Evolutionary conservation across 2,113 vertebrate species (phyloP).

Genomic region (Nothobranchius furzeri): DNA sequence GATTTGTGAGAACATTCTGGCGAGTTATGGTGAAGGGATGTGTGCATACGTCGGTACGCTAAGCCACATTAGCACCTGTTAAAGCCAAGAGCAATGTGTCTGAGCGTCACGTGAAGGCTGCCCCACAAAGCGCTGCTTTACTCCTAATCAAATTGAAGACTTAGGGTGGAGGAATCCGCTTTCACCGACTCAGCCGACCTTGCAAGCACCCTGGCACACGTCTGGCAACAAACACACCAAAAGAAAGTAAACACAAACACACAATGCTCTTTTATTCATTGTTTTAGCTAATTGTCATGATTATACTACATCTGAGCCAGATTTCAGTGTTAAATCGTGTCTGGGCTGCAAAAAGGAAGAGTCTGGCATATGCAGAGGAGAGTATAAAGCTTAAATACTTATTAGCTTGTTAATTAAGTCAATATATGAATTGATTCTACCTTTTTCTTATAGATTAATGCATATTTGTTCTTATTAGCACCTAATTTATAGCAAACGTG

Average conservation of each 20-base stretch:
- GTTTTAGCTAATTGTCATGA: slow-evolving; percentile 25
- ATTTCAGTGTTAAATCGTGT: slow-evolving; percentile 16
- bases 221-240: slow-evolving; percentile 39
- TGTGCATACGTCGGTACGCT: slow-evolving; percentile 40
- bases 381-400: background rate
- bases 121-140: slow-evolving; percentile 46
- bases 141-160: slow-evolving; percentile 70
- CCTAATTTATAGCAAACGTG: background rate
- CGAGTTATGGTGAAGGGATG: slow-evolving; percentile 8
- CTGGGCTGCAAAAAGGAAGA: slow-evolving; percentile 10
- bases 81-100: slow-evolving; percentile 66
- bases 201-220: slow-evolving; percentile 22
- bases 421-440: too few relatives aligned
- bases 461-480: too few relatives aligned
- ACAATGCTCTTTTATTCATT: slow-evolving; percentile 16
- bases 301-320: slow-evolving; percentile 11
- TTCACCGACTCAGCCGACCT: slow-evolving; percentile 49
- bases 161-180: slow-evolving; percentile 68
- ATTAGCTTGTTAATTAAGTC: too few relatives aligned
- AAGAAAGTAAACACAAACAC: slow-evolving; percentile 31
- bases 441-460: too few relatives aligned
- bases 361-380: background rate
- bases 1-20: slow-evolving; percentile 3
- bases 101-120: slow-evolving; percentile 58
- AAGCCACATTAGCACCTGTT: slow-evolving; percentile 46